phyloP scores from a whole-genome alignment of 64 coral and sea anemone genomes.

The Montipora efflorescens region DNA sequence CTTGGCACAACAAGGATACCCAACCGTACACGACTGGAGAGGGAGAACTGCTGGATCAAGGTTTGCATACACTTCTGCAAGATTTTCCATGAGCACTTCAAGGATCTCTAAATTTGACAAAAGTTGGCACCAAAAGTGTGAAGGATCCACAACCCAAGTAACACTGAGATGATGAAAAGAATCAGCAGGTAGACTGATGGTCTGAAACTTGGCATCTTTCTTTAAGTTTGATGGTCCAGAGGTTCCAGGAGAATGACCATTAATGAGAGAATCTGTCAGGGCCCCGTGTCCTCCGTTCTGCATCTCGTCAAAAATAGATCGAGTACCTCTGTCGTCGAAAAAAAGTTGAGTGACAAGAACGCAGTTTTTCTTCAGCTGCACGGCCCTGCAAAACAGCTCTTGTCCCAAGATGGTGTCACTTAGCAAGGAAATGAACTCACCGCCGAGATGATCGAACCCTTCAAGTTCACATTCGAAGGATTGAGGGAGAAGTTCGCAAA shows the following conservation, averaged over 20 bases:
- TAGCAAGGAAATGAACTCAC: constrained; percentile 40
- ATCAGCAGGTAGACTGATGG: constrained; percentile 11
- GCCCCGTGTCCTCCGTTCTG: constrained; percentile 12
- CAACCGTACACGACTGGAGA: constrained; percentile 72
- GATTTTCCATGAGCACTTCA: constrained; percentile 70
- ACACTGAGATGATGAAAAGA: constrained; percentile 79
- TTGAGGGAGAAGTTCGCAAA: constrained; percentile 53
- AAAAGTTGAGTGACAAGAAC: constrained; percentile 76
- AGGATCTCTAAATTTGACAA: constrained; percentile 63
- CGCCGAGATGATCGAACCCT: constrained; percentile 49
- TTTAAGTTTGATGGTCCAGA: neutral
- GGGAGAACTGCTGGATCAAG: constrained; percentile 52
- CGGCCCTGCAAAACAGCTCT: constrained; percentile 73
- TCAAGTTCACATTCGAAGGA: constrained; percentile 69
- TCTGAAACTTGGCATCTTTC: constrained; percentile 10
- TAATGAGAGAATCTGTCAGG: constrained; percentile 28
- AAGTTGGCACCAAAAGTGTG: constrained; percentile 84
- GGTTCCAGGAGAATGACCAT: constrained; percentile 18
- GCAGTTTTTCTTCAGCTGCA: constrained; percentile 80
- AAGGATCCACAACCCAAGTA: constrained; percentile 70
- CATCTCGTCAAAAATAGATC: constrained; percentile 58
- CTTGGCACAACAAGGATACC: constrained; percentile 78
- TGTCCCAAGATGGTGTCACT: constrained; percentile 78
- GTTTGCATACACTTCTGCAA: constrained; percentile 76
- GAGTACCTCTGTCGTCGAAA: constrained; percentile 55